Evolutionary conservation across 2,797 vertebrate genomes (phyloP).

Genomic region (Kryptopterus vitreolus): DNA sequence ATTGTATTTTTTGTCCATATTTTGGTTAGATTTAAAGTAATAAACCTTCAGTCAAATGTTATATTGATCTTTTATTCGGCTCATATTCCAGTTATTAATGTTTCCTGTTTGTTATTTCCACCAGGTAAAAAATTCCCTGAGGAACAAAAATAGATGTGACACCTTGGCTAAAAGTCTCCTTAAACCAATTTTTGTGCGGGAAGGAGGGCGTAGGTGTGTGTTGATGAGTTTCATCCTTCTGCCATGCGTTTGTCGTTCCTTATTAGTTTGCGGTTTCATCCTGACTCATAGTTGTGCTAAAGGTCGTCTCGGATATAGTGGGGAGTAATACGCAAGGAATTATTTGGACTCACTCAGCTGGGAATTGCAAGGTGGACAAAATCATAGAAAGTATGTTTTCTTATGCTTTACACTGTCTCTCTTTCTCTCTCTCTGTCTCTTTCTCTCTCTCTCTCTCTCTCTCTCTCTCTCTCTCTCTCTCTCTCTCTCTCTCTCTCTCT

Average conservation of each 20-base stretch:
- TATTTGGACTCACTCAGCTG: not conserved
- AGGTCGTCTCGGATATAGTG: not conserved
- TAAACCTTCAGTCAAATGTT: not conserved
- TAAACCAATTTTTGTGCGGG: constrained; percentile 42
- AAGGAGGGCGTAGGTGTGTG: no score
- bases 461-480: not conserved
- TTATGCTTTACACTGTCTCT: not conserved
- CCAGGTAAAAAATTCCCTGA: not conserved
- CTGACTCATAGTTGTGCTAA: not conserved
- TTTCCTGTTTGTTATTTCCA: not conserved
- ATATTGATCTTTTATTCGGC: not conserved
- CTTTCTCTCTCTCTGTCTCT: not conserved
- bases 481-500: constrained; percentile 10
- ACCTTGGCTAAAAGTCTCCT: constrained; percentile 15
- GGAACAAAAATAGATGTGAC: constrained; percentile 46
- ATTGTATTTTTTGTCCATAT: not conserved
- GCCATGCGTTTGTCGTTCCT: constrained; percentile 13
- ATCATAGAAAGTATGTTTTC: not conserved
- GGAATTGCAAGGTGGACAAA: not conserved
- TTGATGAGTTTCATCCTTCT: not conserved
- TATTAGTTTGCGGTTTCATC: constrained; percentile 5
- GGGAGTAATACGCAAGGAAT: not conserved
- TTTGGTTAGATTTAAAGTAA: not conserved
- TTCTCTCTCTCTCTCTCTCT: not conserved
- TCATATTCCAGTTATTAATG: not conserved